Base-by-base conservation (phyloP, 2,797 vertebrate genomes). In the Decapterus maruadsi region DNA sequence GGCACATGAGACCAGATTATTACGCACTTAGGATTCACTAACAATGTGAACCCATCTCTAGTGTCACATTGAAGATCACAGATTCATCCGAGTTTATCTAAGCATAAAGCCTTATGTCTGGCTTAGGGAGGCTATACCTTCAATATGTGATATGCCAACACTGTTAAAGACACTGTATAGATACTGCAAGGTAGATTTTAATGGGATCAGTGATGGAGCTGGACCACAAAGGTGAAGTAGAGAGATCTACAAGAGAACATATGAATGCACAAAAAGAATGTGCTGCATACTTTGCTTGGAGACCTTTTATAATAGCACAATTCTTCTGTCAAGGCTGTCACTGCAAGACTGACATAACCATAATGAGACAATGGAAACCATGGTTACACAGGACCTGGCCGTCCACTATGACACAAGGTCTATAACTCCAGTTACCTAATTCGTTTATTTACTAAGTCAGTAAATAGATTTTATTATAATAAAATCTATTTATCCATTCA, bases 1-100 rank as follows among this genome's bases (percentile, higher is more conserved):
- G 72, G 63, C 31, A 42, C 48, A 67, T 11, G 22, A 61, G 38
- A 22, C 13, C 29, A 40, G 42, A 43, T 51, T 63, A 38, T 75
- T 71, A 62, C 19, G 1, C 26, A 58, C 31, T 54, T 54, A 26
- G 22, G 45, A 48, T 48, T 13, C 22, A 29, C 22, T 7, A 29
- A 16, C 51, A 29, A 29, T 29, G 13, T 54, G 22, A 54, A 54
- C 26, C 20, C 50, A 53, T 13, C 50, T 53, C 50, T 26, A 26
- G 50, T 26, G 20, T 22, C 12, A 54, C 1, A 62, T 2, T 48
- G 26, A 31, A 50, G n/a, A 57, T 56, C 26, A 46, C 36, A 34
- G 43, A 48, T 48, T 46, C 3, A 42, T 58, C 19, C 1, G 38
- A 26, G 42, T 62, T 1, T 36, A 13, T 43, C 3, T 16, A 34